Conservation (phyloP, 1,140 invertebrate species). For the Pseudomyrmex flavicornis region DNA sequence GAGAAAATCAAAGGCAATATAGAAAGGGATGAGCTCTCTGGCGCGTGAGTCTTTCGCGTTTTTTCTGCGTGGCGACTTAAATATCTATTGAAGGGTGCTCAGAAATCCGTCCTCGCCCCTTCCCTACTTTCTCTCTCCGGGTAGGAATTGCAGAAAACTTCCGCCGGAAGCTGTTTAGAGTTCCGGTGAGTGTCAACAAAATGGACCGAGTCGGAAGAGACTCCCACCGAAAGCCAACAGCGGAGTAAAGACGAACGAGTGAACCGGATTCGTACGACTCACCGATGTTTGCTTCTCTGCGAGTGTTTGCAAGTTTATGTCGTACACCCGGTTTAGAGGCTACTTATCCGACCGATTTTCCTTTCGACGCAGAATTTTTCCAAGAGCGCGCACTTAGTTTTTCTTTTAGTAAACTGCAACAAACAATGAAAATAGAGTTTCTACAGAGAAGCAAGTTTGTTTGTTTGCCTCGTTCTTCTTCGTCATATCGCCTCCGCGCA, state of each 20-base stretch:
- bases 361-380: slow-evolving; percentile 29
- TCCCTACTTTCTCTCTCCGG: neutral
- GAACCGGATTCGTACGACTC: slow-evolving; percentile 30
- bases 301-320: slow-evolving; percentile 35
- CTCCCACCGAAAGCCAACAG: slow-evolving; percentile 29
- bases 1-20: slow-evolving; percentile 45
- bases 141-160: slow-evolving; percentile 49
- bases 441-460: no score
- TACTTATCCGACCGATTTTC: slow-evolving; percentile 34
- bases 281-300: slow-evolving; percentile 37
- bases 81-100: slow-evolving; percentile 62
- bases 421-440: neutral
- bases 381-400: slow-evolving; percentile 23
- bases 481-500: slow-evolving; percentile 15
- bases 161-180: slow-evolving; percentile 69
- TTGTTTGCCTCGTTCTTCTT: neutral
- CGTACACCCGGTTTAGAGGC: slow-evolving; percentile 35
- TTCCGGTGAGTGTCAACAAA: slow-evolving; percentile 62
- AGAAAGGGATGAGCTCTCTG: slow-evolving; percentile 67
- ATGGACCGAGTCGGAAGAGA: slow-evolving; percentile 52
- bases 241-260: slow-evolving; percentile 15
- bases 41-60: slow-evolving; percentile 71
- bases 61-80: slow-evolving; percentile 70
- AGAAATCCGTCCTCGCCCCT: slow-evolving; percentile 46
- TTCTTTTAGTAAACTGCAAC: neutral